Evolutionary conservation across 2,797 vertebrate genomes (phyloP), one percentile per base, ranked within the genome.

Genomic region (Phoxinus dragarum): DNA sequence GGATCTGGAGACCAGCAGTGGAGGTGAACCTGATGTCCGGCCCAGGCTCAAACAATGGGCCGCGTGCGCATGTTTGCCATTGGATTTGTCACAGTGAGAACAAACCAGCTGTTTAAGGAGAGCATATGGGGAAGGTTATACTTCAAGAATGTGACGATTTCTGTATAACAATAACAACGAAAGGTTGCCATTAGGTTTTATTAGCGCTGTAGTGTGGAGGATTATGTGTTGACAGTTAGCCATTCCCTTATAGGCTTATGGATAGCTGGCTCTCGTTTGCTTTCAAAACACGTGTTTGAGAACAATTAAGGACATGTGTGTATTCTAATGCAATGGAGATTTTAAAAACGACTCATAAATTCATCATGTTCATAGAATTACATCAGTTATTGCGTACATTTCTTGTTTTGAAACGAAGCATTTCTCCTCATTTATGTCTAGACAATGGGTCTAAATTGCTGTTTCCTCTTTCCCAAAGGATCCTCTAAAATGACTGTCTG

Each of bases 401-500:
- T 69, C 44, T 27, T 66, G 34, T 69, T 54, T 69, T 69, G 72
- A 42, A 82, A 42, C 47, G 8, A 31, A 16, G 34, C 31, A 72
- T 71, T 61, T 84, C 64, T 61, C 5, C 21, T 49, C 17, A 34
- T 79, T 36, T 38, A 19, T 38, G 87, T 88, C 88, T 88, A 89
- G 89, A 90, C 90, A 87, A 88, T 84, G 44, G 82, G 78, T 81
- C 72, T 83, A 89, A 89, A 89, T 88, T 82, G 81, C 56, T 88
- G 86, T 87, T 89, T 90, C 87, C 87, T 81, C 34, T 84, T 73
- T 87, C 54, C 72, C 68, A 79, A 85, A 86, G 76, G 77, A 79
- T 89, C 90, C 90, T 87, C 56, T 89, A 89, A 92, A 92, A 91
- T 91, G 92, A 92, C 87, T 88, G 86, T 91, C 91, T 82, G 87